Base-by-base conservation (phyloP, 2,113 vertebrate species). In the Ginglymostoma cirratum region DNA sequence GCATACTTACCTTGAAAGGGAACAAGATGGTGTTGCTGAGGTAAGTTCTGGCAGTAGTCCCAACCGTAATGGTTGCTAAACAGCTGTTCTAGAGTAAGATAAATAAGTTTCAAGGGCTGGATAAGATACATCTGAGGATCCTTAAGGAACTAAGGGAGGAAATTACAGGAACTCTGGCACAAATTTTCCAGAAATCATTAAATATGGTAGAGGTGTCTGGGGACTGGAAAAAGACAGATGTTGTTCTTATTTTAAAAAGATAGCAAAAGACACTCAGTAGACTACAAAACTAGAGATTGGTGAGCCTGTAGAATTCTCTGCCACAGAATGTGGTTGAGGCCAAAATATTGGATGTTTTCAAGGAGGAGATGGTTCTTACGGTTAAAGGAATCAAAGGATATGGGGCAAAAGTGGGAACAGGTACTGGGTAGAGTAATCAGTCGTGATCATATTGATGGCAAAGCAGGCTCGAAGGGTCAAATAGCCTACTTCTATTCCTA, bases 181-280 rank as follows among this genome's bases (percentile, higher is more conserved):
- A 90, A 61, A 90, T 90, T 52, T 90, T 61, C 30, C 87, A 55
- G 87, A 90, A 55, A 90, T 90, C 52, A 90, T n/a, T 90, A n/a
- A 61, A 90, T n/a, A 90, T 10, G 5, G 23, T 52, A 90, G 45
- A n/a, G 24, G 87, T 90, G 52, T 52, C 87, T 52, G 52, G 52
- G 87, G 87, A 90, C 21, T 90, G 48, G 87, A 90, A 52, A 90
- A 90, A 90, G 87, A 27, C 87, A 90, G 87, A 90, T 61, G 48
- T 61, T 90, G 52, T 52, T 90, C 87, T 52, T 90, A 17, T 65
- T 90, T 90, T 90, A 90, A 90, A 90, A 61, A 90, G 48, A 14
- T 90, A n/a, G 87, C 52, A 61, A 90, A 90, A 90, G 52, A 61
- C 27, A n/a, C 87, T 61, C 48, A 61, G 87, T 52, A 90, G 30